Evolutionary conservation across 2,113 vertebrate species (phyloP).

Genomic region (Tragelaphus imberbis): DNA sequence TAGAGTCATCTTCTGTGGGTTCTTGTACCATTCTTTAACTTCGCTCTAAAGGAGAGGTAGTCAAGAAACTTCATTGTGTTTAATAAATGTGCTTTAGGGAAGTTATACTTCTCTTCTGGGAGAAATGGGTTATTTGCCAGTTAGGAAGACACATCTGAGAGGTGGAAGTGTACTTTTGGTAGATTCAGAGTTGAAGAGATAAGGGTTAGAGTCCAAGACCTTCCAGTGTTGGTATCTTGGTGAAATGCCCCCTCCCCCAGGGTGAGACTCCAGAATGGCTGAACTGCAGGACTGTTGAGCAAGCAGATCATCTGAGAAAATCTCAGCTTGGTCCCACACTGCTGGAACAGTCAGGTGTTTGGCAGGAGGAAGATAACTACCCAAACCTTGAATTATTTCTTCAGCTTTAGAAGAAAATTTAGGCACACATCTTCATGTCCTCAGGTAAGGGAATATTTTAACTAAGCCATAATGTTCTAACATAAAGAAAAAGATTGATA

Average conservation of each 20-base stretch:
- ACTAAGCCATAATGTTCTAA: not conserved
- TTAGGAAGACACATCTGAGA: not conserved
- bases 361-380: not conserved
- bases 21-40: not conserved
- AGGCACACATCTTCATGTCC: not conserved
- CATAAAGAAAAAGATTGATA: not conserved
- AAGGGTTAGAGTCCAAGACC: not conserved
- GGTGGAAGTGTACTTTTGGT: not conserved
- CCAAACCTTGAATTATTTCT: not conserved
- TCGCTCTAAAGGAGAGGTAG: not conserved
- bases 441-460: conserved; percentile 15
- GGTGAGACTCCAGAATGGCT: not conserved
- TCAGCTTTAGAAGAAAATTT: not conserved
- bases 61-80: not conserved
- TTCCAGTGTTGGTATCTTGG: not conserved
- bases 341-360: not conserved
- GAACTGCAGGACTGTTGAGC: not conserved
- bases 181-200: not conserved
- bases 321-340: not conserved
- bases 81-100: not conserved
- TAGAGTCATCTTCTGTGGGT: not conserved
- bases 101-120: not conserved
- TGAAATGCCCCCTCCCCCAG: not conserved
- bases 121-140: not conserved
- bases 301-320: not conserved